These are phyloP conservation scores for Thinocorus orbignyianus DNA, from an alignment of 2,113 vertebrate genomes.

Conservation along the genomic window DNA sequence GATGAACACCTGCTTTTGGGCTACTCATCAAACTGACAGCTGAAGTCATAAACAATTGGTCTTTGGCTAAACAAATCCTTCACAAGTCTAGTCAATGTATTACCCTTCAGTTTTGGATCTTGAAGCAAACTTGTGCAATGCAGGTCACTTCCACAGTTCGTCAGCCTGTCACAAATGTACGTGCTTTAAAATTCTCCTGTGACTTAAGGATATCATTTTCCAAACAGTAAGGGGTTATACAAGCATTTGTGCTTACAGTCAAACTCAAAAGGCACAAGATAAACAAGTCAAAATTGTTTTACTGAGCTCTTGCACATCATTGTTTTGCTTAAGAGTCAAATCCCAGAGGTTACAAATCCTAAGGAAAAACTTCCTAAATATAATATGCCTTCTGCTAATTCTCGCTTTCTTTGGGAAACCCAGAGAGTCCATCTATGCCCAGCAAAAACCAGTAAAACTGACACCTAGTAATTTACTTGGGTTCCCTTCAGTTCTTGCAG, in stretches of 20 bases:
- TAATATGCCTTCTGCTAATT: not conserved
- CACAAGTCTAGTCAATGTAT: not conserved
- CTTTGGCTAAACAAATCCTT: not conserved
- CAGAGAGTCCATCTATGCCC: not conserved
- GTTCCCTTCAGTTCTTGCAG: not conserved
- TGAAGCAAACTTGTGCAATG: not conserved
- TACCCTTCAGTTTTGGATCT: not conserved
- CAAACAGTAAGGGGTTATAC: not conserved
- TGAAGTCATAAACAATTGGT: not conserved
- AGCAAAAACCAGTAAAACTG: not conserved
- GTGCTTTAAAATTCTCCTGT: not conserved
- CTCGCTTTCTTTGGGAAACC: not conserved
- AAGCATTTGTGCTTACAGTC: not conserved
- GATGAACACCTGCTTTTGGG: not conserved
- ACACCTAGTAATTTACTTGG: not conserved
- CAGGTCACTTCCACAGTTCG: not conserved
- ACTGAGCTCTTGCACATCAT: not conserved
- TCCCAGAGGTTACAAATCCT: not conserved
- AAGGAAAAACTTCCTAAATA: not conserved
- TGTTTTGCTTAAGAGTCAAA: not conserved
- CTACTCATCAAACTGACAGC: not conserved
- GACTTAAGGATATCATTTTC: not conserved
- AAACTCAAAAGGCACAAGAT: not conserved
- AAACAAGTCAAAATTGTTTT: not conserved
- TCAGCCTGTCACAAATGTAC: not conserved